Conservation (phyloP, 2,797 vertebrate species). For the Podarcis siculus region DNA sequence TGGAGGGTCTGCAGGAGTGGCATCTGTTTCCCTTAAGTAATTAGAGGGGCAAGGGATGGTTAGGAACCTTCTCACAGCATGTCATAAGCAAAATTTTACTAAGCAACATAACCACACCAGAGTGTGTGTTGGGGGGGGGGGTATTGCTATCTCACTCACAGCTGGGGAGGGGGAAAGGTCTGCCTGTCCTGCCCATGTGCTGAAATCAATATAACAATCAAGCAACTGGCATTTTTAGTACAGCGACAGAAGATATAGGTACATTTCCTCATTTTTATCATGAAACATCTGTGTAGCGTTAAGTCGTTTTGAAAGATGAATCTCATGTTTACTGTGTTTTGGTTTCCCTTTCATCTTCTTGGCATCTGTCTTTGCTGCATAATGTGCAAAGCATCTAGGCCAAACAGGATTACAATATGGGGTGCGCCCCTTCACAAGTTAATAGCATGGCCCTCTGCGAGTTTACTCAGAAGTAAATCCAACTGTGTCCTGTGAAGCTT, state of each 20-base stretch:
- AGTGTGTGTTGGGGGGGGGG: too few species aligned
- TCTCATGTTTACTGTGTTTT: not conserved
- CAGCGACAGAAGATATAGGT: not conserved
- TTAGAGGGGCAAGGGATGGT: too few species aligned
- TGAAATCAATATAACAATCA: not conserved
- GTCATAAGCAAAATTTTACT: too few species aligned
- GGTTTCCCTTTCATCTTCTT: constrained; percentile 27
- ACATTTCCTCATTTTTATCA: not conserved
- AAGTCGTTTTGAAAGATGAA: not conserved
- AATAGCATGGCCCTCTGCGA: not conserved
- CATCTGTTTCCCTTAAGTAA: too few species aligned
- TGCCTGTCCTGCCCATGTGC: not conserved
- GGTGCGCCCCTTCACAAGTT: not conserved
- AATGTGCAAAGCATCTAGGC: not conserved
- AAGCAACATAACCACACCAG: too few species aligned
- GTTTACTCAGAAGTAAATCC: not conserved
- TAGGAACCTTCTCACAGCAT: too few species aligned
- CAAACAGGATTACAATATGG: not conserved
- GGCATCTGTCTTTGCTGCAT: fast-evolving
- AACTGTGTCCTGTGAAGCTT: not conserved
- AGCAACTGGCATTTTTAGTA: not conserved
- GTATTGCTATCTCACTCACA: too few species aligned
- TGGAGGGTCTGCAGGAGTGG: too few species aligned
- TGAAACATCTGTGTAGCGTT: not conserved
- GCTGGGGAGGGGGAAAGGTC: not conserved